A percentile compares a stretch with the other conserved stretches of the same genome.
phyloP scores from a whole-genome alignment of 1,140 invertebrate genomes.

The Drosophila nigrodunni region DNA sequence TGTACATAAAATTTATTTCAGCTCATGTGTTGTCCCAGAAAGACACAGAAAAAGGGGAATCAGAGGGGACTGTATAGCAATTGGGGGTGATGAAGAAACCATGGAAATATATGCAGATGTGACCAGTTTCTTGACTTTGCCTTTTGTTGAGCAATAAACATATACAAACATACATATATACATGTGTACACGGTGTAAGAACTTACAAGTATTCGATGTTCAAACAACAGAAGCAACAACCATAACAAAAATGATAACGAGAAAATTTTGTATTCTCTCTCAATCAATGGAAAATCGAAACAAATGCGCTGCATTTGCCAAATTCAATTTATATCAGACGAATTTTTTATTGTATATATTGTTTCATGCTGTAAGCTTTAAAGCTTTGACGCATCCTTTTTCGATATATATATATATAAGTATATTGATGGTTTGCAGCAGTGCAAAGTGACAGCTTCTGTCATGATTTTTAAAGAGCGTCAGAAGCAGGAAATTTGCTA shows the following conservation, averaged over 20 bases:
- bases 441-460: constrained; percentile 11
- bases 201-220: constrained; percentile 26
- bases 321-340: constrained; percentile 57
- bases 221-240: constrained; percentile 37
- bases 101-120: constrained; percentile 76
- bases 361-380: constrained; percentile 42
- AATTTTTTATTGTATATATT: constrained; percentile 31
- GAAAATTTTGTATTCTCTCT: constrained; percentile 60
- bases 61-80: background rate
- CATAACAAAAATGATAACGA: constrained; percentile 56
- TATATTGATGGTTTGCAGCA: constrained; percentile 32
- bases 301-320: constrained; percentile 65
- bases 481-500: background rate
- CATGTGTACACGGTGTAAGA: constrained; percentile 22
- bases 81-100: background rate
- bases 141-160: constrained; percentile 78
- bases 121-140: constrained; percentile 64
- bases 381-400: constrained; percentile 27
- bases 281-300: constrained; percentile 66
- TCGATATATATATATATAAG: background rate
- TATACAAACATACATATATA: constrained; percentile 41
- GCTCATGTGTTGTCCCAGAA: constrained; percentile 46
- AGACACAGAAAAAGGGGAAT: too few species aligned
- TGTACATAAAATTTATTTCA: constrained; percentile 80
- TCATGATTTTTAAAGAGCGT: constrained; percentile 18